Conservation (phyloP, 2,888 invertebrate genomes). For the Baccha elongata region DNA sequence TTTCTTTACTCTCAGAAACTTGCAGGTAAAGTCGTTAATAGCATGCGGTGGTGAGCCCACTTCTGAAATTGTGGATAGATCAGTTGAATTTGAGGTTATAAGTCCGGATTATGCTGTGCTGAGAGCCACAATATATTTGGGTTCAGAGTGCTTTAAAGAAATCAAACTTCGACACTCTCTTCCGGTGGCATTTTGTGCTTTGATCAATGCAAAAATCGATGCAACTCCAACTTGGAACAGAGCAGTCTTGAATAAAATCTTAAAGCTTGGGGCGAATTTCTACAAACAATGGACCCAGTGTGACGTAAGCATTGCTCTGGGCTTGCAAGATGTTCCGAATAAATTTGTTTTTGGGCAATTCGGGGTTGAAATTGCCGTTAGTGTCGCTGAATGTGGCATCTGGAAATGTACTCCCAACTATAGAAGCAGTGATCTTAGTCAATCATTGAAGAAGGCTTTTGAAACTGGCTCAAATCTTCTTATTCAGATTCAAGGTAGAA, state of each 20-base stretch:
- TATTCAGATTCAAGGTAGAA: slow-evolving; percentile 79
- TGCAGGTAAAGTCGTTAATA: slow-evolving; percentile 77
- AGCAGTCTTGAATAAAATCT: slow-evolving; percentile 78
- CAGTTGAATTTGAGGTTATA: slow-evolving; percentile 78
- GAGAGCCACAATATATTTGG: slow-evolving; percentile 77
- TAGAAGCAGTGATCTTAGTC: slow-evolving; percentile 76
- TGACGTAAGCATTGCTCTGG: slow-evolving; percentile 74
- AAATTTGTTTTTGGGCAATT: slow-evolving; percentile 79
- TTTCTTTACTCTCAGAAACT: slow-evolving; percentile 76
- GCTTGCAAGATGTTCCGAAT: slow-evolving; percentile 78
- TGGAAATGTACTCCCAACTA: slow-evolving; percentile 80
- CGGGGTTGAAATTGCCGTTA: slow-evolving; percentile 75
- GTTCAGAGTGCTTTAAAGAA: slow-evolving; percentile 77
- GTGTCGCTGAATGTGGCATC: slow-evolving; percentile 50
- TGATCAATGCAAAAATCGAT: slow-evolving; percentile 80
- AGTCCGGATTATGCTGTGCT: slow-evolving; percentile 79
- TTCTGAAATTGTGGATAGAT: slow-evolving; percentile 76
- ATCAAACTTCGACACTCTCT: slow-evolving; percentile 78
- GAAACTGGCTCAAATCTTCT: slow-evolving; percentile 75
- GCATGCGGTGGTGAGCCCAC: slow-evolving; percentile 76
- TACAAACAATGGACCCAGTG: slow-evolving; percentile 78
- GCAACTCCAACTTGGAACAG: slow-evolving; percentile 80
- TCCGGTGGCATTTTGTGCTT: slow-evolving; percentile 77
- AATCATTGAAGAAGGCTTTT: slow-evolving; percentile 76
- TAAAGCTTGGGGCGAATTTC: slow-evolving; percentile 79